Evolutionary conservation across 2,797 vertebrate species (phyloP).

Genomic region (Heterohyrax brucei): DNA sequence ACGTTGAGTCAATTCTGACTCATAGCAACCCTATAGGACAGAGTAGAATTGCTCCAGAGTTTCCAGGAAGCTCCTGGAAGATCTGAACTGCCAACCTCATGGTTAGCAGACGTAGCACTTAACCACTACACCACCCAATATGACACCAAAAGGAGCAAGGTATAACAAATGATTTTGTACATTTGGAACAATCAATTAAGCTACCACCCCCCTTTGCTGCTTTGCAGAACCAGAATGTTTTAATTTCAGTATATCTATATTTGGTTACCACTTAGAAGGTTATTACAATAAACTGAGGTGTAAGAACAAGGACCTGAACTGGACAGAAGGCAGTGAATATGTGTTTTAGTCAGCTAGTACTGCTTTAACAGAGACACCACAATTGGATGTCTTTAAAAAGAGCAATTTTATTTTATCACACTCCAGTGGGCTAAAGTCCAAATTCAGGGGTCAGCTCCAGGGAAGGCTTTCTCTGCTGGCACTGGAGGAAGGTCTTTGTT

Average conservation of each 20-base stretch:
- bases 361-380: too few relatives aligned
- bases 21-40: too few relatives aligned
- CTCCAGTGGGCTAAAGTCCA: too few relatives aligned
- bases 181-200: constrained; percentile 4
- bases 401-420: not conserved
- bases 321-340: not conserved
- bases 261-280: not conserved
- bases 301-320: not conserved
- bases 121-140: not conserved
- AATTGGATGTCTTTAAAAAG: not conserved
- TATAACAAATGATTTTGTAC: not conserved
- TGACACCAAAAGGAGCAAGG: not conserved
- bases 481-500: too few relatives aligned
- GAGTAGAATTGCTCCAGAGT: too few relatives aligned
- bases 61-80: too few relatives aligned
- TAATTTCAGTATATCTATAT: not conserved
- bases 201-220: not conserved
- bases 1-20: too few relatives aligned
- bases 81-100: too few relatives aligned
- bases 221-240: not conserved
- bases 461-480: too few relatives aligned
- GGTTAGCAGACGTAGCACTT: too few relatives aligned
- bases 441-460: too few relatives aligned
- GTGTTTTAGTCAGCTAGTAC: not conserved
- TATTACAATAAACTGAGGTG: not conserved